Evolutionary conservation across 2,888 invertebrate species (phyloP), one percentile per base, ranked within the genome.

Genomic region (Torymus tubicola): DNA sequence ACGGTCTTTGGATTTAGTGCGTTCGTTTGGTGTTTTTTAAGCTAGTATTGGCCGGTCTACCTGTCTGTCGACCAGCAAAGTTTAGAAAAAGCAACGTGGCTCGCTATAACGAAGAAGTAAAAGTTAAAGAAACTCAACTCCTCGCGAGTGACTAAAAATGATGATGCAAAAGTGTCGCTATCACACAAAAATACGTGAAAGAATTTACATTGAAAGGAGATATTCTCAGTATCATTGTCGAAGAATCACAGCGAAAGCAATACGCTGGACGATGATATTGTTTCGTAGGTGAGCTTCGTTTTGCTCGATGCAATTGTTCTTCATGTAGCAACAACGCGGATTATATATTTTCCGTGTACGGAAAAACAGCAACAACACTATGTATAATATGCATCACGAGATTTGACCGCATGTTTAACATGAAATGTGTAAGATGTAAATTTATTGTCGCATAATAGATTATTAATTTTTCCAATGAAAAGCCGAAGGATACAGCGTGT

Each of bases 1-100:
- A 89, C 87, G 50, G 18, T 69, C 61, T 77, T 70, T 69, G 69
- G 63, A 82, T 18, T 78, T 60, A 77, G 65, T 80, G 74, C 77
- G 71, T 57, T 82, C 74, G 69, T 80, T 80, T 78, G 78, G 77
- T 82, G 80, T 77, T 82, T 77, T 31, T 78, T 58, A 71, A 55
- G 71, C 60, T 75, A 70, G 31, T 74, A 63, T 78, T 74, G 74
- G 57, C 42, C 61, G 77, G 74, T 71, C 55, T 68, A 52, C 31
- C 14, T 55, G 10, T 57, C 31, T 55, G 12, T 69, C 64, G 60
- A 57, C 52, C 61, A 69, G 16, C 31, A 68, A 72, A 31, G 18
- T 65, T 53, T 80, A 64, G 58, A 18, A 70, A 74, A 76, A 74
- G 64, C 70, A 82, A 78, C 57, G 58, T 67, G 79, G 73, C 24